Evolutionary conservation across 2,888 invertebrate genomes (phyloP).

Genomic region (Eristalis tenax): DNA sequence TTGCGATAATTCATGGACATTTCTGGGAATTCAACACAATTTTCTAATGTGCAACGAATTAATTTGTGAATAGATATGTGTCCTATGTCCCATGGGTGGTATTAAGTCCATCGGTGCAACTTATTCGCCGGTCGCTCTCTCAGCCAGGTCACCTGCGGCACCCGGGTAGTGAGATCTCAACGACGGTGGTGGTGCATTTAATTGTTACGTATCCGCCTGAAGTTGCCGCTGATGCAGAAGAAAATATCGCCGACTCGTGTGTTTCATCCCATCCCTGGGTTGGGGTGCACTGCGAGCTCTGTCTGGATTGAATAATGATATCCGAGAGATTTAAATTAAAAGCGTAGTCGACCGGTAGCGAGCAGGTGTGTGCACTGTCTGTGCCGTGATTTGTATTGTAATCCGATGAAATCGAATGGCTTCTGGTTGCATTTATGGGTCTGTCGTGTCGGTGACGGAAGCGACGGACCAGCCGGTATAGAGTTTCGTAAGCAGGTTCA

Average conservation of each 20-base stretch:
- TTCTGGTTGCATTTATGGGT: conserved; percentile 12
- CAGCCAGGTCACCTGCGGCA: no score
- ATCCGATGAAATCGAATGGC: conserved; percentile 44
- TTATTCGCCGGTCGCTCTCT: not conserved
- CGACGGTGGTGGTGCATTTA: conserved; percentile 1
- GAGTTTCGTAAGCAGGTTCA: conserved; percentile 34
- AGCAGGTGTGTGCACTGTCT: conserved; percentile 37
- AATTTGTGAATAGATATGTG: conserved; percentile 39
- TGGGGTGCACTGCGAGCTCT: conserved; percentile 4
- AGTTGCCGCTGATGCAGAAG: conserved; percentile 3
- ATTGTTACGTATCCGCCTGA: conserved; percentile 14
- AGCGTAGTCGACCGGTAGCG: not conserved
- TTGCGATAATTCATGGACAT: conserved; percentile 14
- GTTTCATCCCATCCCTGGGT: conserved; percentile 31
- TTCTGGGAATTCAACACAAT: conserved; percentile 35
- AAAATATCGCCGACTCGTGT: conserved; percentile 29
- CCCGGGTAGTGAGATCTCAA: conserved; percentile 1
- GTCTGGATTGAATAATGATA: conserved; percentile 44
- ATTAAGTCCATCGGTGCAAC: conserved; percentile 10
- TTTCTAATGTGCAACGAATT: conserved; percentile 54
- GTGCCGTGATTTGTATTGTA: conserved; percentile 52
- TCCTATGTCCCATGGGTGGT: not conserved
- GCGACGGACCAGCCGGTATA: not conserved
- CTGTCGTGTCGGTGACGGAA: not conserved
- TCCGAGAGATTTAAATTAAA: conserved; percentile 62